Evolutionary conservation across 2,113 vertebrate species (phyloP).

Genomic region (Eleginops maclovinus): DNA sequence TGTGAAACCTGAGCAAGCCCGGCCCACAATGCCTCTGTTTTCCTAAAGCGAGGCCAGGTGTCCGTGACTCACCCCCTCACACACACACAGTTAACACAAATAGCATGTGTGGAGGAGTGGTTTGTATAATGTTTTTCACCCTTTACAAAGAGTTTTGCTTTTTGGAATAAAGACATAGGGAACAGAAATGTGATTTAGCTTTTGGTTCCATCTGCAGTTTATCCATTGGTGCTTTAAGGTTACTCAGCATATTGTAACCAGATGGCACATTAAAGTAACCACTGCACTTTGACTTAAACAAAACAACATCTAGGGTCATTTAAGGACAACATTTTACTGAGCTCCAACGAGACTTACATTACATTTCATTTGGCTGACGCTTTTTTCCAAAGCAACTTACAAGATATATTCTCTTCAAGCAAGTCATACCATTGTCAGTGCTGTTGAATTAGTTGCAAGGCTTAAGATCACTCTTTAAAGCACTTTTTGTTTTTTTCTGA

Average conservation of each 20-base stretch:
- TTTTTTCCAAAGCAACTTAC: too few species aligned
- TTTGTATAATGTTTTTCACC: not conserved
- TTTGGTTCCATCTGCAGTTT: conserved; percentile 3
- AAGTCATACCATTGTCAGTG: too few species aligned
- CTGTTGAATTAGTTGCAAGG: too few species aligned
- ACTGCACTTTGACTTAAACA: not conserved
- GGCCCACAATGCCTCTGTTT: not conserved
- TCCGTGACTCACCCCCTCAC: conserved; percentile 52
- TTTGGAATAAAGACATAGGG: too few species aligned
- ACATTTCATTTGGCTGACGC: too few species aligned
- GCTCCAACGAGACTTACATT: too few species aligned
- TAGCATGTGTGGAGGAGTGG: not conserved
- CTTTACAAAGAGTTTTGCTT: conserved; percentile 2
- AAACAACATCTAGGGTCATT: not conserved
- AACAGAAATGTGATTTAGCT: not conserved
- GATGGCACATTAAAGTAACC: conserved; percentile 3
- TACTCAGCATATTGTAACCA: not conserved
- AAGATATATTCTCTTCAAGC: too few species aligned
- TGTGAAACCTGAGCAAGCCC: conserved; percentile 56
- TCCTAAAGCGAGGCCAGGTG: conserved; percentile 73
- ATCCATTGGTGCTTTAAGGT: not conserved
- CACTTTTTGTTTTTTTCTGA: too few species aligned
- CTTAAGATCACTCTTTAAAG: too few species aligned
- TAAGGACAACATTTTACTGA: not conserved
- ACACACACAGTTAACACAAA: conserved; percentile 22